These are phyloP conservation scores for Tragulus kanchil DNA, from an alignment of 2,113 vertebrate genomes.

Conservation along the genomic window DNA sequence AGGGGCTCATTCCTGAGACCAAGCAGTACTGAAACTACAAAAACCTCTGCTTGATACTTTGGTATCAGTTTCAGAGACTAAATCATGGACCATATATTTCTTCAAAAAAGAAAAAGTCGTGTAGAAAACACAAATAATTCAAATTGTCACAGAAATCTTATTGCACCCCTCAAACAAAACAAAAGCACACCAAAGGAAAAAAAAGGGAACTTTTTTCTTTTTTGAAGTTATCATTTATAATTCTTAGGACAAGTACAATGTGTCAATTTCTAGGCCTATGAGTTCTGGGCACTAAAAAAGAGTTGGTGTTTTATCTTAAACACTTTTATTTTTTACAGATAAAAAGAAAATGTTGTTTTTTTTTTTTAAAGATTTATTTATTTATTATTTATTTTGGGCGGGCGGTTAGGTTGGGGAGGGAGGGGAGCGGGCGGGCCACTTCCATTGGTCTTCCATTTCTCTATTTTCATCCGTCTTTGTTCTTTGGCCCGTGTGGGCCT, in stretches of 20 bases:
- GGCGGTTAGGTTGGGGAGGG: too few relatives aligned
- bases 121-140: background rate
- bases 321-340: too few relatives aligned
- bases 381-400: too few relatives aligned
- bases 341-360: background rate
- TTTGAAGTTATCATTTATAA: conserved; percentile 1
- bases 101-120: background rate
- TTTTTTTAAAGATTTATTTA: background rate
- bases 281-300: too few relatives aligned
- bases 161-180: background rate
- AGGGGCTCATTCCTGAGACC: background rate
- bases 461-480: too few relatives aligned
- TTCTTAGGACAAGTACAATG: background rate
- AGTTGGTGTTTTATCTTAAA: too few relatives aligned
- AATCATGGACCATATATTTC: background rate
- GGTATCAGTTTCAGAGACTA: background rate
- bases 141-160: background rate
- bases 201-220: background rate
- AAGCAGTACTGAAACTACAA: background rate
- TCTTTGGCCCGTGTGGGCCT: too few relatives aligned
- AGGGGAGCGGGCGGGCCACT: too few relatives aligned
- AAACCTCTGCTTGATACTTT: background rate
- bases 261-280: too few relatives aligned
- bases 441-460: too few relatives aligned
- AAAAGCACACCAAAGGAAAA: too few relatives aligned